These are phyloP conservation scores for Ceyx melanurus DNA, from an alignment of 2,113 vertebrate species.

Conservation along the genomic window DNA sequence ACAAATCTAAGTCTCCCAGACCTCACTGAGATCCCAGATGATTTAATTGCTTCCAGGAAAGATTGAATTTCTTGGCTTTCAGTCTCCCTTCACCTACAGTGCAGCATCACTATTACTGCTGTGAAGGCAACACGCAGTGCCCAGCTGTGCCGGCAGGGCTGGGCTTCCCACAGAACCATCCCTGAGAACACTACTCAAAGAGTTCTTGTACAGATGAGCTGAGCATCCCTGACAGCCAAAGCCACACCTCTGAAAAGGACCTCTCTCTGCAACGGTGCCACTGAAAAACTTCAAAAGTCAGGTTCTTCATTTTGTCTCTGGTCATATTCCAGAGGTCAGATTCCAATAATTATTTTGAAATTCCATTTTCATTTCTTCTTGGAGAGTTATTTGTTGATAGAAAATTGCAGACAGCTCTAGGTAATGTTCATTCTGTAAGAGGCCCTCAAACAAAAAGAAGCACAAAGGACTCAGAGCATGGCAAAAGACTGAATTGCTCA, in stretches of 20 bases:
- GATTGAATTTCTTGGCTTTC: not conserved
- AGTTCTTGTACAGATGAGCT: not conserved
- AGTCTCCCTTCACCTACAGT: not conserved
- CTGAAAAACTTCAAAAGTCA: not conserved
- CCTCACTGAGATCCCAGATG: not conserved
- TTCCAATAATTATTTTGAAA: not conserved
- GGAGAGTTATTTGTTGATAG: not conserved
- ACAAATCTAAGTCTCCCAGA: not conserved
- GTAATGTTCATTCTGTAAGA: not conserved
- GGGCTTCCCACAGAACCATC: not conserved
- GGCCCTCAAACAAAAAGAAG: not conserved
- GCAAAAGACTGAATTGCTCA: not conserved
- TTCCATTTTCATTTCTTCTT: not conserved
- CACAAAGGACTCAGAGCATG: not conserved
- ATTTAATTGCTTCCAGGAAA: not conserved
- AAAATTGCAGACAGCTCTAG: not conserved
- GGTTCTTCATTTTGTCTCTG: not conserved
- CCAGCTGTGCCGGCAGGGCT: not conserved
- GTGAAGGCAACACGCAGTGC: not conserved
- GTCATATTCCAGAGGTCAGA: not conserved
- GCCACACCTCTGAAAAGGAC: not conserved
- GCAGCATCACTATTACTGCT: not conserved
- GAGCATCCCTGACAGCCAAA: not conserved
- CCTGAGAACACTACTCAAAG: not conserved
- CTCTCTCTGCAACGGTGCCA: rapidly evolving